These are phyloP conservation scores for Contarinia nasturtii DNA, from an alignment of 1,140 invertebrate species.

Conservation along the genomic window DNA sequence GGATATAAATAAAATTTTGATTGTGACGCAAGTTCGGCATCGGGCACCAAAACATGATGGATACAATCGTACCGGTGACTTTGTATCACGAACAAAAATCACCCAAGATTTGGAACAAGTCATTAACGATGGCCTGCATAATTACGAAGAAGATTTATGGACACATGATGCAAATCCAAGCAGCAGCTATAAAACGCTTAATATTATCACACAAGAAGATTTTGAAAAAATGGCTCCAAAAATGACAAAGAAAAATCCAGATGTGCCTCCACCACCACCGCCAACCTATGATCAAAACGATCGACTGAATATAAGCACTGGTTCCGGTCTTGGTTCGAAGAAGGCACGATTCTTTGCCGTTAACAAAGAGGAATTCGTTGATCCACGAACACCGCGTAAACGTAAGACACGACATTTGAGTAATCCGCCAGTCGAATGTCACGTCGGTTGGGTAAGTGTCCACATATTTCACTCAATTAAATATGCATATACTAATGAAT, in stretches of 20 bases:
- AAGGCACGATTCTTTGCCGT: slow-evolving; percentile 76
- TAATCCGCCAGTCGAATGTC: slow-evolving; percentile 83
- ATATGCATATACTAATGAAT: too few relatives aligned
- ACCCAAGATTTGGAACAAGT: slow-evolving; percentile 81
- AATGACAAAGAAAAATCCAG: slow-evolving; percentile 38
- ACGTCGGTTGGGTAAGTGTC: slow-evolving; percentile 70
- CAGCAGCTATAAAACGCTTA: slow-evolving; percentile 66
- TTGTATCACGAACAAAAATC: slow-evolving; percentile 70
- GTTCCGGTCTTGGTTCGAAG: slow-evolving; percentile 23
- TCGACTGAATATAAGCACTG: slow-evolving; percentile 13
- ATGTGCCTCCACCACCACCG: slow-evolving; percentile 57
- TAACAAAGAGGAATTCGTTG: slow-evolving; percentile 56
- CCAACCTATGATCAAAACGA: slow-evolving; percentile 20
- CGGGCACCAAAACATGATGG: slow-evolving; percentile 65
- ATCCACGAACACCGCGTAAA: slow-evolving; percentile 53
- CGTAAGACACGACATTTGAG: slow-evolving; percentile 80
- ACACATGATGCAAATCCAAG: slow-evolving; percentile 25
- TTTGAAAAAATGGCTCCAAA: slow-evolving; percentile 63
- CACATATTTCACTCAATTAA: too few relatives aligned
- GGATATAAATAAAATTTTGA: slow-evolving; percentile 86
- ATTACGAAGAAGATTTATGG: slow-evolving; percentile 88
- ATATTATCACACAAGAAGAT: slow-evolving; percentile 70
- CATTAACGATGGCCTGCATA: slow-evolving; percentile 87
- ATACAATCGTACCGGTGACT: slow-evolving; percentile 73
- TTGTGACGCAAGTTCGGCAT: slow-evolving; percentile 70